A percentile compares a stretch with the other conserved stretches of the same genome.
Conservation (phyloP, 2,888 invertebrate genomes). For the Nineta flava region DNA sequence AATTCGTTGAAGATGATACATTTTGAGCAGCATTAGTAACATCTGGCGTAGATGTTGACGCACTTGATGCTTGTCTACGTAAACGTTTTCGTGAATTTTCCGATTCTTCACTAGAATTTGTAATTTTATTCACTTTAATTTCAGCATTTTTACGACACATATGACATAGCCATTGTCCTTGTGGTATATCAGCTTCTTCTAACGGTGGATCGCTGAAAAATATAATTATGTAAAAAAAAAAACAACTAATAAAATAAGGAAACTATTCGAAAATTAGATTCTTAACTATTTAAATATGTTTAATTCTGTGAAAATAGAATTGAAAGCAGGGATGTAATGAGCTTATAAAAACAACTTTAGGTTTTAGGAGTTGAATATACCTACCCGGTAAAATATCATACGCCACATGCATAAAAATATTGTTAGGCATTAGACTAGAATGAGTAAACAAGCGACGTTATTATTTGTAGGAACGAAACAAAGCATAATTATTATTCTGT, state of each 20-base stretch:
- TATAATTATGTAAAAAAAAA: background rate
- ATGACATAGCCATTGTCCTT: conserved; percentile 84
- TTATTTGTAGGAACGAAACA: no score
- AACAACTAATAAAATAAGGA: background rate
- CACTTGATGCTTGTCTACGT: background rate
- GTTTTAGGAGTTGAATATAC: no score
- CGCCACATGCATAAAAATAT: no score
- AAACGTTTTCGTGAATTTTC: conserved; percentile 24
- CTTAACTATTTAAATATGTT: no score
- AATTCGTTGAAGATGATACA: conserved; percentile 8
- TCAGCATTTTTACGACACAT: conserved; percentile 47
- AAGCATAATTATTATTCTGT: no score
- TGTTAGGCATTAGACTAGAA: no score
- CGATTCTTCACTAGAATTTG: conserved; percentile 23
- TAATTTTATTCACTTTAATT: conserved; percentile 25
- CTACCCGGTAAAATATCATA: no score
- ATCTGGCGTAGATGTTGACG: background rate
- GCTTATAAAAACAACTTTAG: no score
- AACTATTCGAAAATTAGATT: background rate
- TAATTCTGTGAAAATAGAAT: no score
- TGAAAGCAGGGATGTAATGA: no score
- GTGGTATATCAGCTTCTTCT: conserved; percentile 74
- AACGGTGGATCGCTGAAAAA: conserved; percentile 75
- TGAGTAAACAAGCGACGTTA: no score
- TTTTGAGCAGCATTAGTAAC: no score